These are phyloP conservation scores for Coleophora deauratella DNA, from an alignment of 2,888 invertebrate genomes.

Conservation along the genomic window DNA sequence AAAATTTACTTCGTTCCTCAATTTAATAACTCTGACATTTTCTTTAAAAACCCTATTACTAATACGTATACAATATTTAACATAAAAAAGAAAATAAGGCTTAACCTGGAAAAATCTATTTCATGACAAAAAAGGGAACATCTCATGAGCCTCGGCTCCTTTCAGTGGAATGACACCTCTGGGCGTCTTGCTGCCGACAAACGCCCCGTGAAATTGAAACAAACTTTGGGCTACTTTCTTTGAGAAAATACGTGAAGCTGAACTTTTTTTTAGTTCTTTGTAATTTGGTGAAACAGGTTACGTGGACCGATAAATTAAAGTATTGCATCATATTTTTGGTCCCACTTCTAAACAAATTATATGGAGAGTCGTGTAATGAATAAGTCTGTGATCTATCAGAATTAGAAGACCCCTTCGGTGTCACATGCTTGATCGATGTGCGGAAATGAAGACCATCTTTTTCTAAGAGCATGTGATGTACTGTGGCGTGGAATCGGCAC, in stretches of 20 bases:
- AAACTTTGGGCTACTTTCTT: conserved; percentile 46
- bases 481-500: conserved; percentile 37
- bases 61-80: too few relatives aligned
- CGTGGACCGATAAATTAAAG: not conserved
- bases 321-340: too few relatives aligned
- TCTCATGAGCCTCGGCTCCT: conserved; percentile 47
- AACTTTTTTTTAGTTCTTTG: conserved; percentile 41
- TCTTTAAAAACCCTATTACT: too few relatives aligned
- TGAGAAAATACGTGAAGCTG: conserved; percentile 42
- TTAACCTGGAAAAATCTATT: conserved; percentile 1
- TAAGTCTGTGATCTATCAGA: conserved; percentile 67
- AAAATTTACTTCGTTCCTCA: too few relatives aligned
- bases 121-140: conserved; percentile 48
- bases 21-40: too few relatives aligned
- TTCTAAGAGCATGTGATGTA: conserved; percentile 59
- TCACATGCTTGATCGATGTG: conserved; percentile 65
- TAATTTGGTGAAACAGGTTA: conserved; percentile 25
- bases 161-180: conserved; percentile 64
- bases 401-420: conserved; percentile 65
- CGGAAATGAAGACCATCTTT: conserved; percentile 71
- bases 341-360: too few relatives aligned
- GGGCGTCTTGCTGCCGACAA: conserved; percentile 66
- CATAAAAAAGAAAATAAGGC: too few relatives aligned
- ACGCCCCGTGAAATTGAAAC: conserved; percentile 72
- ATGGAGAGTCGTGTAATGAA: conserved; percentile 59